Conservation (phyloP, 2,113 vertebrate genomes). For the Leucopternis melanops region DNA sequence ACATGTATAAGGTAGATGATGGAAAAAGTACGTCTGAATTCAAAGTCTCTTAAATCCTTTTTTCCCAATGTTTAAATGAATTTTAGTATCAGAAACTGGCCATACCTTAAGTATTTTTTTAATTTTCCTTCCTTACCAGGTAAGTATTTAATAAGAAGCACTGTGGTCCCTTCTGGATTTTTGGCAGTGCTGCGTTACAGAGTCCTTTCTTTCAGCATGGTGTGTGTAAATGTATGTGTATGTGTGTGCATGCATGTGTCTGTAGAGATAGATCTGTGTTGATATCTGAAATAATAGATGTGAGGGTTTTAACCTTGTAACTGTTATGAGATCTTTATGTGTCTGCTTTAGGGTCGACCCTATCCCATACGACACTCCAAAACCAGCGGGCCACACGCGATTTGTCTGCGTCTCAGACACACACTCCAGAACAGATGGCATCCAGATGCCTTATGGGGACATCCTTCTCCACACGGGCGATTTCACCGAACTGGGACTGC, state of each 20-base stretch:
- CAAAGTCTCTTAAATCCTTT: background rate
- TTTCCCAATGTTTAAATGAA: background rate
- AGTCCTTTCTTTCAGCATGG: background rate
- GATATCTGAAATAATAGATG: conserved; percentile 39
- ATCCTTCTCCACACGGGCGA: conserved; percentile 97
- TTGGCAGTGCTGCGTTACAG: background rate
- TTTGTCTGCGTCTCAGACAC: conserved; percentile 98
- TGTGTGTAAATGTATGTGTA: background rate
- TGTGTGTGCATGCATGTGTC: background rate
- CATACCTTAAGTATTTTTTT: background rate
- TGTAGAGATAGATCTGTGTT: background rate
- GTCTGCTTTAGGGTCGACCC: conserved; percentile 93
- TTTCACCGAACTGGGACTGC: conserved; percentile 98
- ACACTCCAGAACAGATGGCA: conserved; percentile 98
- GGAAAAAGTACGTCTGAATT: background rate
- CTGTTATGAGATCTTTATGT: conserved; percentile 74
- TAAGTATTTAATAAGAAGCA: conserved; percentile 4
- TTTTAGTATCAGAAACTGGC: background rate
- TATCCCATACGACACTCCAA: conserved; percentile 95
- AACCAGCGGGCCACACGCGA: conserved; percentile 95
- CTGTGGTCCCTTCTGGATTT: background rate
- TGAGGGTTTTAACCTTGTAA: conserved; percentile 61
- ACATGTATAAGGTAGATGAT: background rate
- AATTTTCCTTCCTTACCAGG: background rate
- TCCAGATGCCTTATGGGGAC: conserved; percentile 99